Base-by-base conservation (phyloP, 2,888 invertebrate species). In the Pristionchus fissidentatus region DNA sequence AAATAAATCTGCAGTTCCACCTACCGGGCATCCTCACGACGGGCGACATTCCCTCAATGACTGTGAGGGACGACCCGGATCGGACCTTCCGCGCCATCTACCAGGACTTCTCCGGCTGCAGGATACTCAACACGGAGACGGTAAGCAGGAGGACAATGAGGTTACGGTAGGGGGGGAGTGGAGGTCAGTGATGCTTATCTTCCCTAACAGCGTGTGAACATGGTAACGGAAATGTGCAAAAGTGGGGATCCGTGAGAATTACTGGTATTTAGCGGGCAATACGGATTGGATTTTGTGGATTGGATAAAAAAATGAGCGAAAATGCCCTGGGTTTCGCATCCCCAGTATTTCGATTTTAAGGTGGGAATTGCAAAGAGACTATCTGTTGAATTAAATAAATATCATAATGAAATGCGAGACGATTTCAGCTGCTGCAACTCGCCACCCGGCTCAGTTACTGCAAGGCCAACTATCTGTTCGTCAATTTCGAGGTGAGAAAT, bases 61-160 rank as follows among this genome's bases (percentile, higher is more conserved):
- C 93, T 92, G 94, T 95, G 84, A 94, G 94, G 86, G 95, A 95
- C 88, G 93, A 94, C 88, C 95, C 95, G 1, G 93, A 94, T 82
- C 93, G 95, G 32, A 83, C 89, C 22, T 88, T 90, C 85, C 93
- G 95, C 85, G 95, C 94, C 7, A 93, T 95, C 77, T 92, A 95
- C 62, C 92, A 95, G 85, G 95, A 95, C 94, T 87, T 94, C 93
- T 88, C 94, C 26, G 93, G 91, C 15, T 91, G 91, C 57, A 84
- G 90, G 4, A 88, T 90, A 22, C 85, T 90, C 35, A 89, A 87
- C 62, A 86, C 88, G 60, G 91, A 91, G 35, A 90, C 91, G 73
- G 87, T 90, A 82, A 75, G 66, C 5, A 13, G 43, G 0, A 32
- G 70, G 22, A n/a, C n/a, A n/a, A n/a, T n/a, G n/a, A n/a, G n/a